Conservation (phyloP, 2,888 invertebrate genomes). For the Hyposoter didymator region DNA sequence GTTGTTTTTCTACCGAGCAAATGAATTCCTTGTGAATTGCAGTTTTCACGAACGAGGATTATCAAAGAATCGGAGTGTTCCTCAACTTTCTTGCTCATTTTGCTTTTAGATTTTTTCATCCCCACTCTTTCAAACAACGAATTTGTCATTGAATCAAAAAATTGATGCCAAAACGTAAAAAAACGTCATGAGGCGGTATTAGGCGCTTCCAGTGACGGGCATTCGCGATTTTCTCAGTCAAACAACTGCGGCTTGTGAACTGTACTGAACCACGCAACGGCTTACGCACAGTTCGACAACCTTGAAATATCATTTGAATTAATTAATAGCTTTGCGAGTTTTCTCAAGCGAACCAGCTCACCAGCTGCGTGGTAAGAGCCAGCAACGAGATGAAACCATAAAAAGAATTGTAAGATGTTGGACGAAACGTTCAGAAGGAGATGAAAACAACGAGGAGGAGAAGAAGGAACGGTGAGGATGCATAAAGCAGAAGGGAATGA, state of each 20-base stretch:
- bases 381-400: conserved; percentile 24
- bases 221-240: not conserved
- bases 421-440: not conserved
- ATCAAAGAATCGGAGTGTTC: not conserved
- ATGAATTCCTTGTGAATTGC: not conserved
- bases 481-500: conserved; percentile 19
- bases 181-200: no score
- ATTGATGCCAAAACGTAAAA: not conserved
- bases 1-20: conserved; percentile 3
- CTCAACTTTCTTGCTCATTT: not conserved
- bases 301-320: not conserved
- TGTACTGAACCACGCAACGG: not conserved
- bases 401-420: conserved; percentile 29
- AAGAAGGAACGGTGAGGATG: conserved; percentile 29
- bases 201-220: not conserved
- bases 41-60: not conserved
- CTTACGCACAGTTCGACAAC: not conserved
- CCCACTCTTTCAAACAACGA: not conserved
- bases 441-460: conserved; percentile 5
- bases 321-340: conserved; percentile 42
- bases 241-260: not conserved
- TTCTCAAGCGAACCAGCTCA: conserved; percentile 16
- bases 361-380: conserved; percentile 22
- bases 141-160: not conserved
- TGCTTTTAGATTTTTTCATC: not conserved